phyloP scores from a whole-genome alignment of 92 coral and sea anemone species.

The Isaurus tuberculatus region DNA sequence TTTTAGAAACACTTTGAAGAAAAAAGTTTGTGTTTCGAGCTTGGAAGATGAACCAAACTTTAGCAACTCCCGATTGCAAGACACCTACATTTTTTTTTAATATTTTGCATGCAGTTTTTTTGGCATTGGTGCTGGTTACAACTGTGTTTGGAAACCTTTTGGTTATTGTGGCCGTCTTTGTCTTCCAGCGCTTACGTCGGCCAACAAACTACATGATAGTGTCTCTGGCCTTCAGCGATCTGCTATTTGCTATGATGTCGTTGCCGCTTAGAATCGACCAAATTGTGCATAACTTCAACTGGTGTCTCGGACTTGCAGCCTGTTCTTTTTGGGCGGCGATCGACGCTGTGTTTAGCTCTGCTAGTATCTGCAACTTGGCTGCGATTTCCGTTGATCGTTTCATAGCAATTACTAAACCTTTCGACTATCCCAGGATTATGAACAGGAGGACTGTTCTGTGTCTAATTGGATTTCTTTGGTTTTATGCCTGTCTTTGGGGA shows the following conservation, averaged over 20 bases:
- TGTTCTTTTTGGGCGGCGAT: conserved; percentile 81
- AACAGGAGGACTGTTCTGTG: conserved; percentile 71
- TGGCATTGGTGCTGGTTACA: conserved; percentile 75
- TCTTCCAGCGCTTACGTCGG: conserved; percentile 82
- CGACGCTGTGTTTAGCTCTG: conserved; percentile 81
- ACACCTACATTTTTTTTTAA: conserved; percentile 53
- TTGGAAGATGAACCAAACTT: conserved; percentile 30
- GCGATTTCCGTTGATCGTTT: conserved; percentile 93
- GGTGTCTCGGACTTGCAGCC: conserved; percentile 79
- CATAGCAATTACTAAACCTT: conserved; percentile 91
- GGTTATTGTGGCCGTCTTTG: conserved; percentile 82
- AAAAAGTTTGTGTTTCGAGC: background rate
- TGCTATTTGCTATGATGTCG: conserved; percentile 73
- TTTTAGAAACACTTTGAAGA: background rate
- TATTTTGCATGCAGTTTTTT: conserved; percentile 69
- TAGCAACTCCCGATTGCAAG: conserved; percentile 56
- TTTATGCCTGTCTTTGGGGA: conserved; percentile 87
- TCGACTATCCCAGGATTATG: conserved; percentile 77
- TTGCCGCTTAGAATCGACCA: conserved; percentile 86
- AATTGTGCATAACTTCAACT: conserved; percentile 79
- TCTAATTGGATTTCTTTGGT: conserved; percentile 82
- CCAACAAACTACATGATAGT: conserved; percentile 87
- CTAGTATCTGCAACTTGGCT: conserved; percentile 89
- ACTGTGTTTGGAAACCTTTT: conserved; percentile 88
- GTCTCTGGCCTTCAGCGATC: conserved; percentile 91